Percentiles rank a stretch among this genome's conserved stretches.
These are phyloP conservation scores for Simalia tracyae DNA, from an alignment of 2,797 vertebrate species.

Conservation along the genomic window DNA sequence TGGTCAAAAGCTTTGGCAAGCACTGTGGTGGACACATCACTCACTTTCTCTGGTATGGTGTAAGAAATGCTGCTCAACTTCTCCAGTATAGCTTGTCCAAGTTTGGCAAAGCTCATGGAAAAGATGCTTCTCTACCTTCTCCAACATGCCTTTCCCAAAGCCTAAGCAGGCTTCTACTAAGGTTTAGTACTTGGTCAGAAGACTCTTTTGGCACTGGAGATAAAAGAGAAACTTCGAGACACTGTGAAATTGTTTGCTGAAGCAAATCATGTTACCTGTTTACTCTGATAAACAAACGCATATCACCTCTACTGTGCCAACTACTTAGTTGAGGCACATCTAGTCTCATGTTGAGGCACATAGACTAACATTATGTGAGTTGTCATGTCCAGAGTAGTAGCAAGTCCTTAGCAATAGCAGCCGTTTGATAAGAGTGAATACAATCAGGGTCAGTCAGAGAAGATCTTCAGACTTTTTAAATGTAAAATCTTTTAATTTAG, in stretches of 20 bases:
- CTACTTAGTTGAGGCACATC: neutral
- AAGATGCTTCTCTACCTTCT: neutral
- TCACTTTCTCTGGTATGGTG: neutral
- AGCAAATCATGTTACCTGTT: neutral
- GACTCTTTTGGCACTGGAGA: neutral
- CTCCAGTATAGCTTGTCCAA: neutral
- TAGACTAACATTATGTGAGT: neutral
- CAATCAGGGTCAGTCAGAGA: neutral
- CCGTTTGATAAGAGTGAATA: neutral
- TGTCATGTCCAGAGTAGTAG: neutral
- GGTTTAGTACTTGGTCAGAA: neutral
- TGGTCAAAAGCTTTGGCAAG: neutral
- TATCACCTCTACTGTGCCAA: neutral
- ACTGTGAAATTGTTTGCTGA: neutral
- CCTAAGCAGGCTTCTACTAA: neutral
- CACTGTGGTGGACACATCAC: neutral
- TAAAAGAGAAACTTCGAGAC: neutral
- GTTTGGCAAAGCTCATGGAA: neutral
- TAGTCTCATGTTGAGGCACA: neutral
- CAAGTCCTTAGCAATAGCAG: neutral
- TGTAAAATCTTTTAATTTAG: neutral
- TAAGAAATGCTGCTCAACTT: neutral
- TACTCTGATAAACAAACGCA: neutral
- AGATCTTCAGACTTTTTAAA: neutral
- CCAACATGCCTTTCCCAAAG: neutral